Conservation (phyloP, 2,888 invertebrate species). For the Phaedon cochleariae region DNA sequence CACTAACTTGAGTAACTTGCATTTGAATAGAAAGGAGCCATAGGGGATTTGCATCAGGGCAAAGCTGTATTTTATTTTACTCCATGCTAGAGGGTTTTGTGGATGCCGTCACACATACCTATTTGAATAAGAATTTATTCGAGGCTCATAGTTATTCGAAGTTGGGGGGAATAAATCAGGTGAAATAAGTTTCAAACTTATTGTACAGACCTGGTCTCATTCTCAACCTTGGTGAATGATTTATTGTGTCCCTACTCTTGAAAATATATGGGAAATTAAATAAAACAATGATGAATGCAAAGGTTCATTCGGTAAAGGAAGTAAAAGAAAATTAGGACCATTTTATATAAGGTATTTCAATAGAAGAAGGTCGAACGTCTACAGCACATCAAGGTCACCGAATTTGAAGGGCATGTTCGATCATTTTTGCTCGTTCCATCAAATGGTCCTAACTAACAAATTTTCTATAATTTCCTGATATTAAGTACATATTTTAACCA, state of each 20-base stretch:
- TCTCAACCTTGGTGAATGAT: neutral
- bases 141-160: neutral
- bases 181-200: neutral
- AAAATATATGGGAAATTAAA: too few species aligned
- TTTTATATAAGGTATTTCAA: too few species aligned
- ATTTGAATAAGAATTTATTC: slow-evolving; percentile 1
- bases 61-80: neutral
- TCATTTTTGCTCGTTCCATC: too few species aligned
- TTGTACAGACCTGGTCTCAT: neutral
- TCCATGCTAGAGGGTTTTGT: neutral
- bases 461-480: too few species aligned
- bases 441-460: too few species aligned
- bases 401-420: too few species aligned
- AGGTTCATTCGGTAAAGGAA: too few species aligned
- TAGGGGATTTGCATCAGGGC: neutral
- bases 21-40: neutral
- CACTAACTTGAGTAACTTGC: neutral
- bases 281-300: too few species aligned
- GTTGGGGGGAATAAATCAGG: neutral
- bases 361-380: too few species aligned
- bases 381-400: too few species aligned
- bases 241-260: neutral
- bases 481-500: too few species aligned
- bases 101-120: neutral
- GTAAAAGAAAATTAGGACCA: too few species aligned